phyloP scores from a whole-genome alignment of 2,113 vertebrate genomes.

The Engystomops pustulosus region DNA sequence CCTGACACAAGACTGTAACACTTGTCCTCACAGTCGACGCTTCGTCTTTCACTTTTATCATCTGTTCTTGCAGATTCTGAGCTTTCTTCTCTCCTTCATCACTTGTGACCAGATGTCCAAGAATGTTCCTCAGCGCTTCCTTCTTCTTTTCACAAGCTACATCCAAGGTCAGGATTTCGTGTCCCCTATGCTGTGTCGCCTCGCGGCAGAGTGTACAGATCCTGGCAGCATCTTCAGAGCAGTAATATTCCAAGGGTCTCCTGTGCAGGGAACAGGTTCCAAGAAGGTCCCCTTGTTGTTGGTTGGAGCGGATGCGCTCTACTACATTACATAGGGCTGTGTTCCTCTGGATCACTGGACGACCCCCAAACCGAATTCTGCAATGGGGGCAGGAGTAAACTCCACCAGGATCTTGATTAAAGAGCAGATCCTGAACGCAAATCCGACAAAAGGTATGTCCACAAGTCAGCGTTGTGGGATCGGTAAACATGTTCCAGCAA shows the following conservation, averaged over 20 bases:
- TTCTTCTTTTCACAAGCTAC: background rate
- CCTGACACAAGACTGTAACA: no score
- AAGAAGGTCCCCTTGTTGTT: background rate
- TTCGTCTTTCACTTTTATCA: no score
- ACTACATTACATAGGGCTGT: background rate
- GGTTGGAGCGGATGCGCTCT: background rate
- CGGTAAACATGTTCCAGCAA: no score
- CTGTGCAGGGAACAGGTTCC: background rate
- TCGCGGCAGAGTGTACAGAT: background rate
- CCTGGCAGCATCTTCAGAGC: background rate
- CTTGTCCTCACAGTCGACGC: no score
- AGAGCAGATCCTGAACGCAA: background rate
- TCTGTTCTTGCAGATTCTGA: no score
- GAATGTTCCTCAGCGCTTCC: no score
- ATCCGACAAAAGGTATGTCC: conserved; percentile 25
- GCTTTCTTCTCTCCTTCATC: no score
- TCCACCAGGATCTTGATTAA: background rate
- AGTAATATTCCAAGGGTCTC: conserved; percentile 30
- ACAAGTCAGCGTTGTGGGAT: background rate
- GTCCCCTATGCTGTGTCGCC: background rate
- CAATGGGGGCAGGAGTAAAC: background rate
- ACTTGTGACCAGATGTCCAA: no score
- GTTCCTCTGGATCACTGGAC: background rate
- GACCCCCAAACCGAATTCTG: background rate
- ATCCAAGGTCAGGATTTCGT: background rate